Evolutionary conservation across 2,113 vertebrate species (phyloP).

Genomic region (Pelodiscus sinensis): DNA sequence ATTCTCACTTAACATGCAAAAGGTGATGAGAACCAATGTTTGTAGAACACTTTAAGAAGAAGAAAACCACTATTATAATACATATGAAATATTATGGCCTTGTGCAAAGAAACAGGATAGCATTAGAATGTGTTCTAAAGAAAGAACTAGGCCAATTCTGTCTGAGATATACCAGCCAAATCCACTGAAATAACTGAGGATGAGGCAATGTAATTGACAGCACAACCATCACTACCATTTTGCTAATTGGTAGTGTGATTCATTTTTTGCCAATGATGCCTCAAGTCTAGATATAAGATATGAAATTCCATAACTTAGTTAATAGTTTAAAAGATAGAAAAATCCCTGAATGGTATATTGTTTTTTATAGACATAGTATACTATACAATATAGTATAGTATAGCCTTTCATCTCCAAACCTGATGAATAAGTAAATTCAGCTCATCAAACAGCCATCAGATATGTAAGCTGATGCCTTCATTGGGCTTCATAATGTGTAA

Average conservation of each 20-base stretch:
- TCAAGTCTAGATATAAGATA: not conserved
- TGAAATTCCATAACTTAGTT: not conserved
- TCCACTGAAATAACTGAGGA: not conserved
- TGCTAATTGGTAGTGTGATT: not conserved
- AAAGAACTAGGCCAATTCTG: not conserved
- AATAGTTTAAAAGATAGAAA: not conserved
- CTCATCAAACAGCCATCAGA: not conserved
- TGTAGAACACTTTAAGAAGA: not conserved
- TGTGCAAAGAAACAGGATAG: not conserved
- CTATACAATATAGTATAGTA: not conserved
- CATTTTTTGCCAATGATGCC: not conserved
- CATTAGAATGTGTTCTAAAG: not conserved
- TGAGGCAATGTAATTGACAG: not conserved
- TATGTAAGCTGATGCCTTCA: not conserved
- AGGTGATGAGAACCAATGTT: not conserved
- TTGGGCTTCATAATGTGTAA: not conserved
- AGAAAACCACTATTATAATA: not conserved
- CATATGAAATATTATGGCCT: not conserved
- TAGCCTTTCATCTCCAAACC: not conserved
- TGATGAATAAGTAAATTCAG: not conserved
- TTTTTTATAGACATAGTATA: not conserved
- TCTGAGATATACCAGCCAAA: not conserved
- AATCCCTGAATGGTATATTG: not conserved
- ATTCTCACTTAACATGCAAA: not conserved
- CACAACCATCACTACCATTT: not conserved